Evolutionary conservation across 1,140 invertebrate genomes (phyloP), one percentile per base, ranked within the genome.

Genomic region (Thaumetopoea pityocampa): DNA sequence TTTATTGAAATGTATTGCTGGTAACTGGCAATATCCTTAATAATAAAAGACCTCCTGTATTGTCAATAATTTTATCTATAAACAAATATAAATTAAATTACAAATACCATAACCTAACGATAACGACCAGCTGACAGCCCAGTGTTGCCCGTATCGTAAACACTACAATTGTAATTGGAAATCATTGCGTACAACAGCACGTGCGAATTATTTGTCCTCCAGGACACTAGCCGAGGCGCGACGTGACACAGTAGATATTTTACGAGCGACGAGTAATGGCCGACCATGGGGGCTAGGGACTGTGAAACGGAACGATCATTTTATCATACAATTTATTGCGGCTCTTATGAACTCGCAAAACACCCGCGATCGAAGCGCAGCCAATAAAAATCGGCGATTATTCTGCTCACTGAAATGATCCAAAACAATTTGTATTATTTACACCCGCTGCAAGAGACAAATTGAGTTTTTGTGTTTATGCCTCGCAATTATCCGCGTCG

Each of bases 271-370:
- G 40, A 47, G 40, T 37, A 30, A 47, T 29, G 37, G 12, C 32
- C 38, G 41, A 10, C 11, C 33, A 38, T 27, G 7, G 4, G 7
- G n/a, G 3, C 14, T 5, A 19, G 24, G 15, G 6, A 40, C 44
- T 44, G 29, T 61, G 46, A 60, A 51, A 42, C 29, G 46, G 23
- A 51, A 54, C 43, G 48, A 55, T 53, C 48, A 43, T 43, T 65
- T 61, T 57, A 55, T 51, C 48, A 43, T 50, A 49, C 41, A 56
- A 62, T 63, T 59, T 57, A 59, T 56, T 24, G 42, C 44, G 10
- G 38, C 53, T 41, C 56, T 62, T 62, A 59, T 62, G 57, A 61
- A 62, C 49, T 67, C 59, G 57, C 18, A 40, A 40, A 40, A 40
- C 27, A 30, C 55, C 56, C 55, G 52, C 51, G 53, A 57, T 48